phyloP scores from a whole-genome alignment of 2,113 vertebrate species.

The Dascyllus trimaculatus region DNA sequence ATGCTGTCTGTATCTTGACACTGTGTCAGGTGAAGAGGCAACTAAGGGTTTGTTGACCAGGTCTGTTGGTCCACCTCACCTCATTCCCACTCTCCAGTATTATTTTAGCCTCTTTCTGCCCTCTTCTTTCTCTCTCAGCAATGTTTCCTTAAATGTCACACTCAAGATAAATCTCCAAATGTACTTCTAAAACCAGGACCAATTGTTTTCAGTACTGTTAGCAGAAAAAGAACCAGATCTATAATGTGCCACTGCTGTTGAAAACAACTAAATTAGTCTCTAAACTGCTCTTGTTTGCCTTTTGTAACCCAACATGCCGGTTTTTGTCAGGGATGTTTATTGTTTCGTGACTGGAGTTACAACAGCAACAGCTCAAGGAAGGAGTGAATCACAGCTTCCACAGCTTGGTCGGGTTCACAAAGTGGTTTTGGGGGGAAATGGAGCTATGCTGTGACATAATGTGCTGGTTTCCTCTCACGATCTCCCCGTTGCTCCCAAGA shows the following conservation, averaged over 20 bases:
- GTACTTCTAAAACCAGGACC: slow-evolving; percentile 36
- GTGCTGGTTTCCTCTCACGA: slow-evolving; percentile 43
- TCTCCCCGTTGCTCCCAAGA: slow-evolving; percentile 14
- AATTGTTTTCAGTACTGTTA: slow-evolving; percentile 60
- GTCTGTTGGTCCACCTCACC: slow-evolving; percentile 36
- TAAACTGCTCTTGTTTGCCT: slow-evolving; percentile 58
- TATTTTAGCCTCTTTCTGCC: slow-evolving; percentile 12
- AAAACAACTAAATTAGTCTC: slow-evolving; percentile 63
- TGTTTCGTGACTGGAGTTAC: slow-evolving; percentile 66
- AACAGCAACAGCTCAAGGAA: slow-evolving; percentile 61
- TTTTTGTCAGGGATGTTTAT: slow-evolving; percentile 62
- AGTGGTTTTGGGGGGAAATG: slow-evolving; percentile 64
- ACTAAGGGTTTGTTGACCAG: slow-evolving; percentile 67
- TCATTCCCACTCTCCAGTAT: slow-evolving; percentile 19
- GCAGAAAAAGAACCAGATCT: slow-evolving; percentile 52
- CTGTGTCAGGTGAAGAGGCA: slow-evolving; percentile 66
- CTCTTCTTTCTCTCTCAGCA: slow-evolving; percentile 1
- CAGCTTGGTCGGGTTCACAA: slow-evolving; percentile 54
- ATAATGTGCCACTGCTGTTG: slow-evolving; percentile 52
- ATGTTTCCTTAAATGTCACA: slow-evolving; percentile 38
- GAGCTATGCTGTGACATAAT: slow-evolving; percentile 60
- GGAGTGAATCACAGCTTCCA: slow-evolving; percentile 73
- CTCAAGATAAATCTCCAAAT: slow-evolving; percentile 42
- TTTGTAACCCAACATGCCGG: slow-evolving; percentile 44
- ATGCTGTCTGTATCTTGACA: slow-evolving; percentile 62